phyloP scores from a whole-genome alignment of 2,113 vertebrate genomes.

The Leptodactylus fuscus region DNA sequence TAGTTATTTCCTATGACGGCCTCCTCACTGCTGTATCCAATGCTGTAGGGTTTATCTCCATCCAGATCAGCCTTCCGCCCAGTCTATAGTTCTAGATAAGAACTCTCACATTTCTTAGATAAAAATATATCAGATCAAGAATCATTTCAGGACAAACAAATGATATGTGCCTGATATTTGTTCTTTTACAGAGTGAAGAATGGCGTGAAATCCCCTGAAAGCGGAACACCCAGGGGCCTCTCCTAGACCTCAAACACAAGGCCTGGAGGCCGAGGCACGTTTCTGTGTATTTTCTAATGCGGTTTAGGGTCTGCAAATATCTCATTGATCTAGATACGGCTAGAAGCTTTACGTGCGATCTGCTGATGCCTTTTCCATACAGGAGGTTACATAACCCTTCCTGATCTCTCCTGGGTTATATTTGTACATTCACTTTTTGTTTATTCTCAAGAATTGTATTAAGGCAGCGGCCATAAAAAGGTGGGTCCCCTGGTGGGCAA shows the following conservation, averaged over 20 bases:
- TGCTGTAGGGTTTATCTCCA: neutral
- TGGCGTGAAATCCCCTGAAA: neutral
- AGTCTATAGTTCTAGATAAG: neutral
- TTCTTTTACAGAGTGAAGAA: neutral
- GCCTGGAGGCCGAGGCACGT: neutral
- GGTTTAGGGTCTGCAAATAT: conserved; percentile 6
- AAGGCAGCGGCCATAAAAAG: no score
- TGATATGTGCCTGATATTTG: neutral
- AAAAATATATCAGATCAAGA: neutral
- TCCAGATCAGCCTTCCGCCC: neutral
- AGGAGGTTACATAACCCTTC: neutral
- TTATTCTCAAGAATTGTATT: no score
- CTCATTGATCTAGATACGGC: no score
- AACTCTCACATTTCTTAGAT: neutral
- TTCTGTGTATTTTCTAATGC: neutral
- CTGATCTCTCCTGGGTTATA: neutral
- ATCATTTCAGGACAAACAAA: neutral
- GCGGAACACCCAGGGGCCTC: conserved; percentile 13
- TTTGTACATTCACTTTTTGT: no score
- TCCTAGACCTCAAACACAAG: conserved; percentile 36
- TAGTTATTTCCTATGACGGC: no score
- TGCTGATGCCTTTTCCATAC: neutral
- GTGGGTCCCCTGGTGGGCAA: no score
- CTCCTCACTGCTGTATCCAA: no score
- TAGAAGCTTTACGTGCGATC: neutral